Conservation (phyloP, 2,888 invertebrate genomes). For the Listrodromus nycthemerus region DNA sequence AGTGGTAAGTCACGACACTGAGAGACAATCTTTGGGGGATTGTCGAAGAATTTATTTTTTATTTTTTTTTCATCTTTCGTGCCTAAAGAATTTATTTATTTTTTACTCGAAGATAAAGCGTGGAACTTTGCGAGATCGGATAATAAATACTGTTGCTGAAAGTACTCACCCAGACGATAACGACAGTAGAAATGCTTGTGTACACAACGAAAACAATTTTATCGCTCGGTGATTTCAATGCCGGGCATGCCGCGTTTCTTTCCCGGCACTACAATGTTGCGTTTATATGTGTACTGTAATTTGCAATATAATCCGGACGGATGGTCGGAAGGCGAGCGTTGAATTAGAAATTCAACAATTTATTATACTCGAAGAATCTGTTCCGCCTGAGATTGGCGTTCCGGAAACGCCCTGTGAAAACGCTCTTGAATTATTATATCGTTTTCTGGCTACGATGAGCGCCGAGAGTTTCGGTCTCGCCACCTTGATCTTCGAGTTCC, state of each 20-base stretch:
- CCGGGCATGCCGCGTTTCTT: constrained; percentile 35
- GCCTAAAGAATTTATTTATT: constrained; percentile 1
- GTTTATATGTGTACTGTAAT: neutral
- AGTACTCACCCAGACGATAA: constrained; percentile 51
- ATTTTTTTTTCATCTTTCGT: constrained; percentile 11
- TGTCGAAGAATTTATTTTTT: neutral
- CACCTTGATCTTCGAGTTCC: neutral
- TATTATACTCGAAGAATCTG: constrained; percentile 64
- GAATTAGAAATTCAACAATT: constrained; percentile 58
- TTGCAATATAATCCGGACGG: neutral
- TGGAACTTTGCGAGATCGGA: constrained; percentile 7
- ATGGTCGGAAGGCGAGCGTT: constrained; percentile 16
- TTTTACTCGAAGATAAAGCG: neutral
- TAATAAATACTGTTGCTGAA: constrained; percentile 50
- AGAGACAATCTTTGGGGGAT: neutral
- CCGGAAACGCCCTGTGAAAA: constrained; percentile 62
- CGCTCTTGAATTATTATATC: constrained; percentile 47
- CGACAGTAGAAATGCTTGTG: constrained; percentile 38
- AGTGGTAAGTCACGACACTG: constrained; percentile 51
- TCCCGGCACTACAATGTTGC: neutral
- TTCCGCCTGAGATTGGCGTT: constrained; percentile 68
- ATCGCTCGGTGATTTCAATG: constrained; percentile 44
- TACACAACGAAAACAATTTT: constrained; percentile 25
- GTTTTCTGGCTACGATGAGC: constrained; percentile 22
- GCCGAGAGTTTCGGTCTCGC: neutral